phyloP scores from a whole-genome alignment of 2,113 vertebrate species.

The Hyperoodon ampullatus region DNA sequence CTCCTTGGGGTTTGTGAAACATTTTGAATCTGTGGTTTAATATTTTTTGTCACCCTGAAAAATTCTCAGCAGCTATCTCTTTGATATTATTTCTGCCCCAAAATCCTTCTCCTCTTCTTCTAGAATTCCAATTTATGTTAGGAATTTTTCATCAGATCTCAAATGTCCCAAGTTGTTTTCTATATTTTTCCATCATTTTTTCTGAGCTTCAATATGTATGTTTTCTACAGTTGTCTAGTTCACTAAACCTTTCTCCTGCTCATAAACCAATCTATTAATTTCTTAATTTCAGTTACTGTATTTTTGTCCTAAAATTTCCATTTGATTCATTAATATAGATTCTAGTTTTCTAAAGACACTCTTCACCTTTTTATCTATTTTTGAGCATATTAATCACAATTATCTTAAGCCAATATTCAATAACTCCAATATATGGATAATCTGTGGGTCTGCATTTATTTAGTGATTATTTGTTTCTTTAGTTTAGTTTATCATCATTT shows the following conservation, averaged over 20 bases:
- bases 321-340: neutral
- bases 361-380: neutral
- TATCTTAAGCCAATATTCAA: neutral
- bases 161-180: neutral
- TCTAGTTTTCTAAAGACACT: neutral
- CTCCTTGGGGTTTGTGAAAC: neutral
- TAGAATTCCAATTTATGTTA: neutral
- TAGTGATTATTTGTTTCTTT: neutral
- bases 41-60: neutral
- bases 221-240: neutral
- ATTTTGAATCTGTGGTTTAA: neutral
- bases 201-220: neutral
- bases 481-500: neutral
- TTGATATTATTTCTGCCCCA: neutral
- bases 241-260: neutral
- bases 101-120: neutral
- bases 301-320: slow-evolving; percentile 17
- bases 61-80: neutral
- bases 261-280: neutral
- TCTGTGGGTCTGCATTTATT: neutral
- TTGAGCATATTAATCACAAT: neutral
- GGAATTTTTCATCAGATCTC: neutral
- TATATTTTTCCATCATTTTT: neutral
- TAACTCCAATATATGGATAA: neutral
- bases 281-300: neutral